phyloP scores from a whole-genome alignment of 2,888 invertebrate genomes.

The Cephus sareptanus region DNA sequence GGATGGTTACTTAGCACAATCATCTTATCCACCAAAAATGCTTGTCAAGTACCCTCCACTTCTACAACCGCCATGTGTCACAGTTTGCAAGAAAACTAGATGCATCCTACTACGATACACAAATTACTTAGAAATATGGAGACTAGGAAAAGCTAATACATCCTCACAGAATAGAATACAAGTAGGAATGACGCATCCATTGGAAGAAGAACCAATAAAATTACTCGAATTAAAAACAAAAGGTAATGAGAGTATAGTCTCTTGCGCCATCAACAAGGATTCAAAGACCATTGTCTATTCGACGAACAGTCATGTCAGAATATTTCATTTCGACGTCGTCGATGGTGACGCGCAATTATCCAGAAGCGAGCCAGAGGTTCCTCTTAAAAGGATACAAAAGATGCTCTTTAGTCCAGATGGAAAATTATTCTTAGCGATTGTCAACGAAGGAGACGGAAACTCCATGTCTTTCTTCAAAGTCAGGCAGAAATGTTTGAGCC shows the following conservation, averaged over 20 bases:
- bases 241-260: constrained; percentile 75
- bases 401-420: constrained; percentile 58
- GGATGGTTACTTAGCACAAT: constrained; percentile 82
- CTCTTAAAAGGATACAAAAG: constrained; percentile 52
- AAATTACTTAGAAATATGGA: constrained; percentile 75
- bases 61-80: constrained; percentile 72
- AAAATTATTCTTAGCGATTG: constrained; percentile 51
- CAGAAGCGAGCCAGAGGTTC: constrained; percentile 49
- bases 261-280: constrained; percentile 77
- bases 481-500: constrained; percentile 44
- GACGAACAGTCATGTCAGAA: constrained; percentile 73
- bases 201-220: constrained; percentile 72
- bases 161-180: constrained; percentile 44
- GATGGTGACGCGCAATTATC: constrained; percentile 52
- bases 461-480: constrained; percentile 49
- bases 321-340: constrained; percentile 75
- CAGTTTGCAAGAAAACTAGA: constrained; percentile 69
- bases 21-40: constrained; percentile 76
- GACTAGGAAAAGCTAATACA: constrained; percentile 66
- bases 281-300: constrained; percentile 82
- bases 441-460: constrained; percentile 39
- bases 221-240: constrained; percentile 77
- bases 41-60: constrained; percentile 80
- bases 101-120: constrained; percentile 70
- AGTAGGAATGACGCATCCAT: constrained; percentile 43